Evolutionary conservation across 2,888 invertebrate genomes (phyloP).

Genomic region (Torymus tubicola): DNA sequence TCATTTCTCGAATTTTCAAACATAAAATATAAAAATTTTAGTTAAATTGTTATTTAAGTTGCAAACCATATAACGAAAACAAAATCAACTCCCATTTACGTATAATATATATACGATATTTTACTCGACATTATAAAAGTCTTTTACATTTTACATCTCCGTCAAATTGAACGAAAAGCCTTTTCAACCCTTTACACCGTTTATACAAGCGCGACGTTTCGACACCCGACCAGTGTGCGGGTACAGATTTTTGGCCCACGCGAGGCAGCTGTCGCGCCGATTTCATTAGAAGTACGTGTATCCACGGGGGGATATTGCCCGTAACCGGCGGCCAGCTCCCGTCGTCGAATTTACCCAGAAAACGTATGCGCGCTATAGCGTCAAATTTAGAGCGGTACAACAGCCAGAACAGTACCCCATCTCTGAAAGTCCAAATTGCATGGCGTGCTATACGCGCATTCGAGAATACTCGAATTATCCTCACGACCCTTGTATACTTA

Average conservation of each 20-base stretch:
- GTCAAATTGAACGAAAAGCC: no score
- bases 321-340: background rate
- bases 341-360: conserved; percentile 1
- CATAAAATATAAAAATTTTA: no score
- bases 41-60: no score
- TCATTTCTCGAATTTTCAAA: no score
- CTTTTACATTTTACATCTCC: no score
- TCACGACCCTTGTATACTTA: background rate
- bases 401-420: background rate
- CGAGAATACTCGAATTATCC: conserved; percentile 34
- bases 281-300: conserved; percentile 29
- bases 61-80: no score
- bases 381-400: conserved; percentile 24
- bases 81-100: no score
- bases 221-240: background rate
- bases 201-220: no score
- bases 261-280: conserved; percentile 38
- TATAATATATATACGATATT: no score
- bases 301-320: conserved; percentile 11
- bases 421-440: conserved; percentile 30
- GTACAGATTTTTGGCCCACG: background rate
- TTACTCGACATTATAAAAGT: no score
- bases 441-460: conserved; percentile 3
- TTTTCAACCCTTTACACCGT: no score
- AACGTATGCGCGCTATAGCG: conserved; percentile 9